Conservation (phyloP, 2,888 invertebrate genomes). For the Platerodrilus igneus region DNA sequence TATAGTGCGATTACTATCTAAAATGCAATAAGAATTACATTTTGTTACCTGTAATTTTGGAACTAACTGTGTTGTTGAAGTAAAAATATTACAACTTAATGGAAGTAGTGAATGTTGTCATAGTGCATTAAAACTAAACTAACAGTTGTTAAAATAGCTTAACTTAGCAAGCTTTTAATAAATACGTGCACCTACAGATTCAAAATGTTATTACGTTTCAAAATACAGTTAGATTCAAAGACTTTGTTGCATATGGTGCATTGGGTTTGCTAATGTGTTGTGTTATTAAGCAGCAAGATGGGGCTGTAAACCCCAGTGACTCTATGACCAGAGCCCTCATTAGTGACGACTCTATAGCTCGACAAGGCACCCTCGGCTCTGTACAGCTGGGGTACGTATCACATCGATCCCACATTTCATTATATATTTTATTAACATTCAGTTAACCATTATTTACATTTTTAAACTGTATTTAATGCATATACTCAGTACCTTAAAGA, state of each 20-base stretch:
- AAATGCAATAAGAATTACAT: slow-evolving; percentile 18
- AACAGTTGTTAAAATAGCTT: too few relatives aligned
- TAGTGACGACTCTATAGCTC: slow-evolving; percentile 81
- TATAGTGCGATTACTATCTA: slow-evolving; percentile 5
- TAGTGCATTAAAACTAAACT: too few relatives aligned
- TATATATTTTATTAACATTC: slow-evolving; percentile 18
- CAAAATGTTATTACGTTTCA: slow-evolving; percentile 6
- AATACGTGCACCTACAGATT: too few relatives aligned
- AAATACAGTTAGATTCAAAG: slow-evolving; percentile 14
- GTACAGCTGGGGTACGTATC: slow-evolving; percentile 93
- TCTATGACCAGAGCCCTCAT: slow-evolving; percentile 94
- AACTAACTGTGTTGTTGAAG: slow-evolving; percentile 15
- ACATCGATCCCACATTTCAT: slow-evolving; percentile 34
- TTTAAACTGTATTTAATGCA: background rate
- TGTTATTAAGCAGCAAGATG: slow-evolving; percentile 79
- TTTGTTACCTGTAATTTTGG: slow-evolving; percentile 13
- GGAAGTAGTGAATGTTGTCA: too few relatives aligned
- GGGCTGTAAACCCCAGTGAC: slow-evolving; percentile 88
- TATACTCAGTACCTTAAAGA: slow-evolving; percentile 8
- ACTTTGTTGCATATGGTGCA: slow-evolving; percentile 24
- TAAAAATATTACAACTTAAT: too few relatives aligned
- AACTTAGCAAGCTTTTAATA: too few relatives aligned
- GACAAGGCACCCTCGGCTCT: slow-evolving; percentile 81
- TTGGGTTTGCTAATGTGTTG: slow-evolving; percentile 46
- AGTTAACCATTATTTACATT: too few relatives aligned